Percentiles rank a stretch among this genome's conserved stretches.
phyloP scores from a whole-genome alignment of 1,140 invertebrate species.

The Anoplophora glabripennis region DNA sequence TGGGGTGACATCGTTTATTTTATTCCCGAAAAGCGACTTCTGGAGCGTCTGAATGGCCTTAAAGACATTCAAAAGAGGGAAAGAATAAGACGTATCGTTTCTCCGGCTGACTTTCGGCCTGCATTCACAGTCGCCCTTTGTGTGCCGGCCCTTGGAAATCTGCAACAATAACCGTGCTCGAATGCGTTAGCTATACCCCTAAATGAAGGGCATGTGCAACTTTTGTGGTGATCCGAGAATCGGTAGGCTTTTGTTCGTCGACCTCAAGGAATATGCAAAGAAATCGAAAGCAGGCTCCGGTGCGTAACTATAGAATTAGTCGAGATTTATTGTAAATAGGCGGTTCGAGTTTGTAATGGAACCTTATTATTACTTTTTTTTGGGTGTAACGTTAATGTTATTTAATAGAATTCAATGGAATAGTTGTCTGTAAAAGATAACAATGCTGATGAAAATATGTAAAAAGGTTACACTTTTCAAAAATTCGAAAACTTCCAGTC shows the following conservation, averaged over 20 bases:
- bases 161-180: slow-evolving; percentile 33
- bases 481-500: too few relatives aligned
- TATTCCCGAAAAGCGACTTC: not conserved
- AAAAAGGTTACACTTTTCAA: too few relatives aligned
- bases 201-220: slow-evolving; percentile 33
- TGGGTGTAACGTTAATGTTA: too few relatives aligned
- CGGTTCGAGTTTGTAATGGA: not conserved
- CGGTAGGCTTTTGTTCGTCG: slow-evolving; percentile 6
- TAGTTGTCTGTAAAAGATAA: too few relatives aligned
- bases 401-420: too few relatives aligned
- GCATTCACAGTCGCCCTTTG: slow-evolving; percentile 19
- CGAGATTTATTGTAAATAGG: slow-evolving; percentile 31
- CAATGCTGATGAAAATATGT: too few relatives aligned
- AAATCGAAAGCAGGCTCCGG: slow-evolving; percentile 18
- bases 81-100: slow-evolving; percentile 39
- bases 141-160: slow-evolving; percentile 34
- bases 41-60: slow-evolving; percentile 23
- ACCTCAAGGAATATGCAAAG: slow-evolving; percentile 22
- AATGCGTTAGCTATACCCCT: slow-evolving; percentile 42
- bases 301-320: slow-evolving; percentile 22
- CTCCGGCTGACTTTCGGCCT: slow-evolving; percentile 32
- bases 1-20: too few relatives aligned
- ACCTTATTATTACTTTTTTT: too few relatives aligned
- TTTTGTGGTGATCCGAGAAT: slow-evolving; percentile 6
- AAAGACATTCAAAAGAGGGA: slow-evolving; percentile 29